phyloP scores from a whole-genome alignment of 2,797 vertebrate species.

The Parambassis ranga region DNA sequence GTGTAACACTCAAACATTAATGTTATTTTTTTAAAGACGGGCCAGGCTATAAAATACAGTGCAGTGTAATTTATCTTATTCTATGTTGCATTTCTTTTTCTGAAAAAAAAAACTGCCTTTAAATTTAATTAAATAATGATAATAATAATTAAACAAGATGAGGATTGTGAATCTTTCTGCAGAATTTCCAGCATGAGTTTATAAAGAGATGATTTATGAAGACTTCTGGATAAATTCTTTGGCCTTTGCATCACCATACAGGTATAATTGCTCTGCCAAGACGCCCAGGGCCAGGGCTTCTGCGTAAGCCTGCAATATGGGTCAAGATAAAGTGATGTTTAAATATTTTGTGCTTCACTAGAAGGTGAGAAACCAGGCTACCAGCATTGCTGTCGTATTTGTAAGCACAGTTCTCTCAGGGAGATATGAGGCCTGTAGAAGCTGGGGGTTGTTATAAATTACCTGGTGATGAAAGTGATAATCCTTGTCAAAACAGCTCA shows the following conservation, averaged over 20 bases:
- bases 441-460: conserved; percentile 85
- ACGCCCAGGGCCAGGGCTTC: conserved; percentile 50
- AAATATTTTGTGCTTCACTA: conserved; percentile 64
- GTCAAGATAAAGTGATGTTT: conserved; percentile 76
- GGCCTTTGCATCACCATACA: conserved; percentile 67
- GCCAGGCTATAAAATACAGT: conserved; percentile 12
- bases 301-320: conserved; percentile 77
- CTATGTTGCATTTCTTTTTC: neutral
- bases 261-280: conserved; percentile 69
- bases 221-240: conserved; percentile 64
- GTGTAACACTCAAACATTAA: too few relatives aligned
- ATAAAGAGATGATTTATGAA: conserved; percentile 67
- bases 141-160: conserved; percentile 9
- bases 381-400: conserved; percentile 80
- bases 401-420: conserved; percentile 79
- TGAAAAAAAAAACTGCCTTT: too few relatives aligned
- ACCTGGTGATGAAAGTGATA: conserved; percentile 83
- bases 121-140: too few relatives aligned
- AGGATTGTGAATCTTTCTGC: conserved; percentile 23
- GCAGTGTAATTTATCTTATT: neutral
- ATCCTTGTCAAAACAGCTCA: conserved; percentile 85
- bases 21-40: conserved; percentile 16
- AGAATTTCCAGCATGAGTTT: conserved; percentile 27
- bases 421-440: conserved; percentile 76
- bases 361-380: conserved; percentile 84